A percentile compares a stretch with the other conserved stretches of the same genome.
phyloP scores from a whole-genome alignment of 2,888 invertebrate genomes.

The Gerris lacustris region DNA sequence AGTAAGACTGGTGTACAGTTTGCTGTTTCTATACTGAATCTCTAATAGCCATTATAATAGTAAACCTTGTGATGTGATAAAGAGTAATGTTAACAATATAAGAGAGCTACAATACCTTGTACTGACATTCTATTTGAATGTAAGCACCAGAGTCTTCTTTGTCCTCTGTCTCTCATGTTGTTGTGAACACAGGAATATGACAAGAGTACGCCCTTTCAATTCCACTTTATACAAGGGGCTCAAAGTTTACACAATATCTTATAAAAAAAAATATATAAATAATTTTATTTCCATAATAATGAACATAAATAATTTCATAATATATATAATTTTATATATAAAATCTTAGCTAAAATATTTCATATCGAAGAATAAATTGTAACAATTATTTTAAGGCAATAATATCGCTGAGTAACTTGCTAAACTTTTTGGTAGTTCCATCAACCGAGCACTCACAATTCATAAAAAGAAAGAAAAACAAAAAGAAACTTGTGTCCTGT shows the following conservation, averaged over 20 bases:
- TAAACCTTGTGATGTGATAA: too few relatives aligned
- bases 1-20: too few relatives aligned
- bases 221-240: not conserved
- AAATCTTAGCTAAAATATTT: not conserved
- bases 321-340: not conserved
- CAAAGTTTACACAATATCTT: not conserved
- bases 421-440: not conserved
- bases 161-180: not conserved
- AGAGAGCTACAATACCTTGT: constrained; percentile 1
- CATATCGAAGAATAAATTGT: not conserved
- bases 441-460: not conserved
- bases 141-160: not conserved
- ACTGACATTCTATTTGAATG: constrained; percentile 1
- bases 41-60: too few relatives aligned
- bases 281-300: constrained; percentile 3
- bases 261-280: not conserved
- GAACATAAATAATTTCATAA: constrained; percentile 1
- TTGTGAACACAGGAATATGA: not conserved
- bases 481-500: not conserved
- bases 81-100: not conserved
- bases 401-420: not conserved
- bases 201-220: not conserved
- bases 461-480: not conserved
- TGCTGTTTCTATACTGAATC: too few relatives aligned
- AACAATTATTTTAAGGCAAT: not conserved